Base-by-base conservation (phyloP, 2,797 vertebrate genomes). In the Dromococcyx pavoninus region DNA sequence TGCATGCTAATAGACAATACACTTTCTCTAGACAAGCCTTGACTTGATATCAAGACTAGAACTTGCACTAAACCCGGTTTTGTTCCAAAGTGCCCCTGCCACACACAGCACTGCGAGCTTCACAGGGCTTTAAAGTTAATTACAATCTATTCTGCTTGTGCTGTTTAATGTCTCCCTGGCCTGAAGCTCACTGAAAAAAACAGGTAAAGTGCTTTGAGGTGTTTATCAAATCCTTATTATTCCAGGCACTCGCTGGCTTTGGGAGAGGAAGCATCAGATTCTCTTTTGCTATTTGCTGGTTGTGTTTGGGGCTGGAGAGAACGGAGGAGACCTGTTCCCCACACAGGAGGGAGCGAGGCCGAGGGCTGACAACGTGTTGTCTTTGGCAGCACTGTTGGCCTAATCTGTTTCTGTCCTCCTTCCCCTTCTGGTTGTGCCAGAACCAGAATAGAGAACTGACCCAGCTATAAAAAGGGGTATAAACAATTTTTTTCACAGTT, bases 181-280 rank as follows among this genome's bases (percentile, higher is more conserved):
- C 70, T 89, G 88, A 84, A 93, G 88, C 88, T 87, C 82, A 16
- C 88, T 86, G 83, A 16, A 87, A 89, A n/a, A 93, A 89, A 69
- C 89, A 93, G 61, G 88, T 79, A 23, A 66, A 91, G 58, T 17
- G 41, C 88, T 89, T 61, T 72, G 84, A 75, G 51, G 69, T 77
- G 84, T 89, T 97, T 94, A 94, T 88, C 96, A 71, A 79, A 77
- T 32, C 67, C 35, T 87, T 91, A 58, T 96, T 96, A 77, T 93
- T 85, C 19, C 95, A 94, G 89, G 71, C 70, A 9, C 72, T 84
- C 0, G 0, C 69, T 44, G 74, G 66, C 57, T 90, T 64, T 57
- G 83, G 80, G 90, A 91, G 83, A 75, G 90, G 94, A 94, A 94
- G 43, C 2, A 0, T 19, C 60, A 33, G 64, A 25, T 58, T 66